Evolutionary conservation across 2,888 invertebrate genomes (phyloP), one percentile per base, ranked within the genome.

Genomic region (Drosophila niveifrons): DNA sequence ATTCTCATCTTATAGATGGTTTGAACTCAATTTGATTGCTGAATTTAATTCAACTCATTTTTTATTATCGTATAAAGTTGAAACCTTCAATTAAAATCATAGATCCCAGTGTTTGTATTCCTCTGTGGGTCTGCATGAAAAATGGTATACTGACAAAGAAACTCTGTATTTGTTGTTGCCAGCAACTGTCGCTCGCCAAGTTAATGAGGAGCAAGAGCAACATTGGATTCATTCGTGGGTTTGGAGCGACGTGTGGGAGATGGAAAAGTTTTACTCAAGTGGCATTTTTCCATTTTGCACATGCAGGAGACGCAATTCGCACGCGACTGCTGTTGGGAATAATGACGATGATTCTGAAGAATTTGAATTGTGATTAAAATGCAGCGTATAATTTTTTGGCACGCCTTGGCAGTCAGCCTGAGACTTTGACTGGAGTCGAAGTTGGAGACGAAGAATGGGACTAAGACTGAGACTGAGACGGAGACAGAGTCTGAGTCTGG

Each of bases 351-450:
- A 89, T 78, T 89, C 78, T 70, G 85, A 77, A 90, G 87, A 90
- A 90, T 90, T 90, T 90, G 88, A 90, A 90, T 90, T 84, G 89
- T 90, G 90, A 90, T 90, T 90, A 90, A 90, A 89, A 90, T 90
- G 85, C 89, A 90, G 82, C 75, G 83, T 80, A 80, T 90, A 88
- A 89, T 82, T 85, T 83, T 83, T 83, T 76, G 61, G 72, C 75
- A 68, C 78, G 72, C 72, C 68, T 56, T 58, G 69, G 29, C 68
- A 66, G 47, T 3, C 56, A 13, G 46, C 18, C 48, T 47, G 34
- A 34, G 46, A 34, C 39, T 7, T 28, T 15, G 23, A 52, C 10
- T 6, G 23, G 9, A 18, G 9, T 34, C 2, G 52, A 39, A 17
- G 23, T 13, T 13, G 2, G 39, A 13, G 52, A 3, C 13, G 4